Percentiles rank a stretch among this genome's conserved stretches.
These are phyloP conservation scores for Triops cancriformis DNA, from an alignment of 1,140 invertebrate species.

Conservation along the genomic window DNA sequence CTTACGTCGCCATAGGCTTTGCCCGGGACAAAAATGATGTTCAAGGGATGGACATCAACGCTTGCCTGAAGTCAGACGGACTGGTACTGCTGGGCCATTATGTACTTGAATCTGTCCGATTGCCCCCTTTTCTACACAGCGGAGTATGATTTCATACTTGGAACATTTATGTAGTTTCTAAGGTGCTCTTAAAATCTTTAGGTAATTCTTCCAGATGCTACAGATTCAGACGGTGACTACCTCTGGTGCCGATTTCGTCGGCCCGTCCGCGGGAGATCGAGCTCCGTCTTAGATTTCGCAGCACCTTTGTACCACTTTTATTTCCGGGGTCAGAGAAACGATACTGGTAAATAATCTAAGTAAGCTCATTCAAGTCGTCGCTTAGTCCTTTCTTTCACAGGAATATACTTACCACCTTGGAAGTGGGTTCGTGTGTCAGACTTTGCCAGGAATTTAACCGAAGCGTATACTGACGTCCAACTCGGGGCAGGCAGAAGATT, in stretches of 20 bases:
- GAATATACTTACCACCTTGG: conserved; percentile 23
- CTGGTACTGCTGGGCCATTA: conserved; percentile 25
- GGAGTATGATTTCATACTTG: conserved; percentile 23
- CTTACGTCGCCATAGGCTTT: conserved; percentile 27
- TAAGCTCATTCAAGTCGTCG: neutral
- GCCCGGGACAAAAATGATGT: conserved; percentile 6
- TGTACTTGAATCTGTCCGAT: conserved; percentile 17
- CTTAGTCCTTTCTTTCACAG: neutral
- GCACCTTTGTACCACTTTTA: conserved; percentile 27
- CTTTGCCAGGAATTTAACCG: conserved; percentile 20
- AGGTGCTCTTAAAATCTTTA: neutral
- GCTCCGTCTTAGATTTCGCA: conserved; percentile 15
- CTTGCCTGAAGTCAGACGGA: conserved; percentile 22
- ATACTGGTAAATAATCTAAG: conserved; percentile 12
- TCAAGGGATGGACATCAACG: conserved; percentile 27
- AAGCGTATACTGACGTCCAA: conserved; percentile 25
- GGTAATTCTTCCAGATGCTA: conserved; percentile 27
- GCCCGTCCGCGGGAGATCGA: conserved; percentile 18
- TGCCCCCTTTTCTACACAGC: conserved; percentile 26
- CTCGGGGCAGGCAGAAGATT: neutral
- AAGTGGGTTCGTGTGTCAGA: conserved; percentile 22
- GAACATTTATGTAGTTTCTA: neutral
- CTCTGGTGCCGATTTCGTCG: conserved; percentile 28
- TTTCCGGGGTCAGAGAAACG: conserved; percentile 25
- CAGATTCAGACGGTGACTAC: conserved; percentile 25